A percentile compares a stretch with the other conserved stretches of the same genome.
phyloP scores from a whole-genome alignment of 1,140 invertebrate species.

The Megalonaias nervosa region DNA sequence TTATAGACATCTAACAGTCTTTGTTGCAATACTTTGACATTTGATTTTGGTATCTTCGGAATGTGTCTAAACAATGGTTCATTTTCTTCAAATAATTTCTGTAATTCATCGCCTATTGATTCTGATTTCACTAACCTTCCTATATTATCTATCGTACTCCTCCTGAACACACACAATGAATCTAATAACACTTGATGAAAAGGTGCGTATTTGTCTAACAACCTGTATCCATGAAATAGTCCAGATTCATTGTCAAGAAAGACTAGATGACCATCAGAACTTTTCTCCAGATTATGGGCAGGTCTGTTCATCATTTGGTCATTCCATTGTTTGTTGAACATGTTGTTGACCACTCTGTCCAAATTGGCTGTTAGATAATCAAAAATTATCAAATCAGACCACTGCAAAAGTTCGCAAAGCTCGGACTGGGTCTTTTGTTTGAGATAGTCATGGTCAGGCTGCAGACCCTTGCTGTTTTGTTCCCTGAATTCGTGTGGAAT shows the following conservation, averaged over 20 bases:
- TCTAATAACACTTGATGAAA: conserved; percentile 85
- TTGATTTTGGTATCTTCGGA: conserved; percentile 84
- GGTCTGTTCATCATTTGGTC: conserved; percentile 89
- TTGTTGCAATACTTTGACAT: conserved; percentile 83
- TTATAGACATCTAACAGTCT: conserved; percentile 81
- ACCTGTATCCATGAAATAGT: conserved; percentile 86
- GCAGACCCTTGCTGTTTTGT: too few relatives aligned
- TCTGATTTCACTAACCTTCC: conserved; percentile 74
- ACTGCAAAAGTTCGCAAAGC: conserved; percentile 85
- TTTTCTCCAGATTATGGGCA: conserved; percentile 86
- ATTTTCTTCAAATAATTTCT: conserved; percentile 62
- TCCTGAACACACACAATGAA: conserved; percentile 85
- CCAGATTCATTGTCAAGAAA: conserved; percentile 93
- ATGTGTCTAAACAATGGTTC: conserved; percentile 78
- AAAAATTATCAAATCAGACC: conserved; percentile 91
- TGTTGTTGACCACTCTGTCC: conserved; percentile 89
- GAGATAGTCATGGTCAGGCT: too few relatives aligned
- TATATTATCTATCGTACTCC: conserved; percentile 80
- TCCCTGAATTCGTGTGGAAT: conserved; percentile 78
- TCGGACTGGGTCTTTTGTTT: conserved; percentile 45
- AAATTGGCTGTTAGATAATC: conserved; percentile 92
- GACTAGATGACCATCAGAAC: conserved; percentile 80
- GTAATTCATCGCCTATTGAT: conserved; percentile 73
- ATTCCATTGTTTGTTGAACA: conserved; percentile 93
- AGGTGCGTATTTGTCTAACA: conserved; percentile 87